These are phyloP conservation scores for Ceryle rudis DNA, from an alignment of 2,797 vertebrate genomes.

Conservation along the genomic window DNA sequence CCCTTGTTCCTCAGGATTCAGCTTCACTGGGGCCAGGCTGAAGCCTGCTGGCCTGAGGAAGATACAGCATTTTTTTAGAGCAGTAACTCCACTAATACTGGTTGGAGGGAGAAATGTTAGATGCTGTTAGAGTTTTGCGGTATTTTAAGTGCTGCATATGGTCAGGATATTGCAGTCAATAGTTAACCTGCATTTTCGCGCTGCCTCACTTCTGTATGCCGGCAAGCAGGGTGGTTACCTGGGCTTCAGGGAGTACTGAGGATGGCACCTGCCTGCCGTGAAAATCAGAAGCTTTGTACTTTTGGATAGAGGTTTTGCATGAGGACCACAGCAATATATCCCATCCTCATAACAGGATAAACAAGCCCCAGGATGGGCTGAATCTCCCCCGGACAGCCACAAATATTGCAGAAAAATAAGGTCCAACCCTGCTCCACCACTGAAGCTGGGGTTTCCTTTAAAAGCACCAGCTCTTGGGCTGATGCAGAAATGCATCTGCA, in stretches of 20 bases:
- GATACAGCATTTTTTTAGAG: neutral
- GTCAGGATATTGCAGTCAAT: neutral
- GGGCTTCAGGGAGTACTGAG: neutral
- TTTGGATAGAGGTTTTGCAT: neutral
- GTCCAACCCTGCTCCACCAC: neutral
- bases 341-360: neutral
- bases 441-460: neutral
- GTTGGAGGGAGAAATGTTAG: neutral
- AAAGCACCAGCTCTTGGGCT: neutral
- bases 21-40: neutral
- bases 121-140: neutral
- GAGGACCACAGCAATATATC: neutral
- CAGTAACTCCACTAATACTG: neutral
- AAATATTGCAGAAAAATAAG: neutral
- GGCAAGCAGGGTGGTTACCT: neutral
- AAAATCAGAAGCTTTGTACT: neutral
- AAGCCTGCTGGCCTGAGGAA: neutral
- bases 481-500: neutral
- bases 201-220: neutral
- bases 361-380: neutral
- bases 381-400: neutral
- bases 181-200: neutral
- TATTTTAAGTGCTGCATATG: neutral
- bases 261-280: rapidly evolving
- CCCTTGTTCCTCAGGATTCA: neutral